Evolutionary conservation across 2,888 invertebrate species (phyloP), one percentile per base, ranked within the genome.

Genomic region (Cerastoderma edule): DNA sequence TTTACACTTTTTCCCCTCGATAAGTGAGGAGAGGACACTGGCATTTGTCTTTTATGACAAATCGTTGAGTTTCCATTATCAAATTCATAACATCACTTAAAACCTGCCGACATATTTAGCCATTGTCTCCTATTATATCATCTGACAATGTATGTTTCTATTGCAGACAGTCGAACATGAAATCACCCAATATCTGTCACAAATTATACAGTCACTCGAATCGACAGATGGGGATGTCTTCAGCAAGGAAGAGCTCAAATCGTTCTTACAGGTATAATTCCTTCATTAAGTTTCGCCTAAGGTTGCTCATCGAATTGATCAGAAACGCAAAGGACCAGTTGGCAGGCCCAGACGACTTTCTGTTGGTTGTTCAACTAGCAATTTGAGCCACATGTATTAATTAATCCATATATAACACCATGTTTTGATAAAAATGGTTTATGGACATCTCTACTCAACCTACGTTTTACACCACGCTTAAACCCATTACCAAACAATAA

Each of bases 211-310:
- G 33, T 57, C 57, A 3, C 33, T 57, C 16, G 33, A 57, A 32
- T 57, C 57, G 33, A 33, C 57, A 2, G 57, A 57, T 13, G 57
- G 57, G n/a, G 57, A 57, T n/a, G 30, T 33, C 28, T 57, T 57
- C 28, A 57, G 30, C 22, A 57, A 57, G n/a, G 57, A 57, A n/a
- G 57, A 57, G n/a, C 33, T 57, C 1, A 57, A 57, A 22, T 22
- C 22, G 8, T 57, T 57, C n/a, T 57, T 57, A 57, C 57, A 57
- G 33, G 57, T 57, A 32, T 30, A 28, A 13, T 13, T 54, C 10
- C 8, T 39, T 16, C 39, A 16, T 16, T 10, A 8, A 39, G 8
- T 39, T 39, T 39, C 16, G 39, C 8, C 16, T 8, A 16, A 39
- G 39, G 39, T 39, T 10, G 8, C 16, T 39, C 16, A 39, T 39